Percentiles rank a stretch among this genome's conserved stretches.
Conservation (phyloP, 2,797 vertebrate species). For the Coluber constrictor region DNA sequence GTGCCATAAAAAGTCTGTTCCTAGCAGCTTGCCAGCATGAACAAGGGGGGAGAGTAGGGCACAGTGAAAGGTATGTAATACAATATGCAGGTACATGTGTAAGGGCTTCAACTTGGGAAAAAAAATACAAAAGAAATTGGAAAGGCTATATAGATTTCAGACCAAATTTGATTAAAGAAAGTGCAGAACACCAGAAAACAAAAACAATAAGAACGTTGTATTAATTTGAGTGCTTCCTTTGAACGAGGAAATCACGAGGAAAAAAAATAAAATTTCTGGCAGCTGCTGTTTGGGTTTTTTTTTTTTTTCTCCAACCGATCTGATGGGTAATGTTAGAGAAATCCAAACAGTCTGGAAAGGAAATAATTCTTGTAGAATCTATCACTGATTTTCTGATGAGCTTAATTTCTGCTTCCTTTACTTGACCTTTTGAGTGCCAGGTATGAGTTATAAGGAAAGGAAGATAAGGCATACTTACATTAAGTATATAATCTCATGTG, state of each 20-base stretch:
- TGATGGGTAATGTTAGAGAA: conserved; percentile 30
- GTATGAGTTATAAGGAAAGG: not conserved
- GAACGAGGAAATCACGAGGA: not conserved
- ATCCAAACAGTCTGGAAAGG: not conserved
- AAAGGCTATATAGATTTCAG: conserved; percentile 24
- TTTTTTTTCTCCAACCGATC: not conserved
- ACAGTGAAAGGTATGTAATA: conserved; percentile 31
- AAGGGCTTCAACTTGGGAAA: conserved; percentile 44
- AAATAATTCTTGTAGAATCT: not conserved
- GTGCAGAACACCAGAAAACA: conserved; percentile 30
- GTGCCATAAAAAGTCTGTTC: conserved; percentile 49
- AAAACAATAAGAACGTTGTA: conserved; percentile 4
- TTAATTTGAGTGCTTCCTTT: conserved; percentile 28
- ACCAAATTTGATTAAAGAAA: conserved; percentile 54
- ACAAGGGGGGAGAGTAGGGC: not conserved
- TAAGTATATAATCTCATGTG: not conserved
- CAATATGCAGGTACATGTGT: conserved; percentile 53
- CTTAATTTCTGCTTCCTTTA: not conserved
- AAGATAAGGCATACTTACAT: not conserved
- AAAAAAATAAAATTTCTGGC: not conserved
- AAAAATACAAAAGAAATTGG: conserved; percentile 30
- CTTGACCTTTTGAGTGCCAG: not conserved
- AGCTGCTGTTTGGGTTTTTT: conserved; percentile 34
- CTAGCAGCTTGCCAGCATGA: conserved; percentile 50
- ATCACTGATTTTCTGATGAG: not conserved